Conservation (phyloP, 1,140 invertebrate species). For the Neodiprion fabricii region DNA sequence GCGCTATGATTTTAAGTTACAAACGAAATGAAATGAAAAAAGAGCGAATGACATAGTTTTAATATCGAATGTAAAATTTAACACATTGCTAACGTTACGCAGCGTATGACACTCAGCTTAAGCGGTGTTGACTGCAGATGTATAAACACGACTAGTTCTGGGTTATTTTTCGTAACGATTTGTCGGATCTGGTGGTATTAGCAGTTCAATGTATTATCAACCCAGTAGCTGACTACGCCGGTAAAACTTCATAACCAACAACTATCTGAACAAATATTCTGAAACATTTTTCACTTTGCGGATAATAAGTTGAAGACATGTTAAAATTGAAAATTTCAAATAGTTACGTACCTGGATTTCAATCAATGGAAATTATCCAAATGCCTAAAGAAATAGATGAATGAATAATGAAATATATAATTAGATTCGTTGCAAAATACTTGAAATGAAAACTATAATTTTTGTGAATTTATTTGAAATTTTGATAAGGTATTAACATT, state of each 20-base stretch:
- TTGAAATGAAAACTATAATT: not conserved
- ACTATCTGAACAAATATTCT: too few species aligned
- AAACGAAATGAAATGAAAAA: not conserved
- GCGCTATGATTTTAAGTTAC: too few species aligned
- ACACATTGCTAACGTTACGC: not conserved
- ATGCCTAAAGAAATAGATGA: not conserved
- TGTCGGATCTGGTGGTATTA: too few species aligned
- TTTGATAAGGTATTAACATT: too few species aligned
- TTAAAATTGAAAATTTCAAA: slow-evolving; percentile 1
- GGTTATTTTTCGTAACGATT: too few species aligned
- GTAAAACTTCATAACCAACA: too few species aligned
- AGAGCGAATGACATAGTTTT: slow-evolving; percentile 9
- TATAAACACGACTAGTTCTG: too few species aligned
- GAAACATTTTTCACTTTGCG: not conserved
- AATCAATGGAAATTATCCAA: not conserved
- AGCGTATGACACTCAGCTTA: not conserved
- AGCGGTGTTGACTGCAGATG: too few species aligned
- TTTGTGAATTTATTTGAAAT: slow-evolving; percentile 23
- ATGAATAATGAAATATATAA: not conserved
- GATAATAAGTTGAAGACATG: slow-evolving; percentile 1
- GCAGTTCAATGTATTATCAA: too few species aligned
- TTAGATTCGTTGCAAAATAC: not conserved
- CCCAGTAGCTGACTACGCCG: too few species aligned
- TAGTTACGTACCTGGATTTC: not conserved
- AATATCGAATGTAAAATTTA: not conserved